phyloP scores from a whole-genome alignment of 1,140 invertebrate genomes.

The Linepithema humile region DNA sequence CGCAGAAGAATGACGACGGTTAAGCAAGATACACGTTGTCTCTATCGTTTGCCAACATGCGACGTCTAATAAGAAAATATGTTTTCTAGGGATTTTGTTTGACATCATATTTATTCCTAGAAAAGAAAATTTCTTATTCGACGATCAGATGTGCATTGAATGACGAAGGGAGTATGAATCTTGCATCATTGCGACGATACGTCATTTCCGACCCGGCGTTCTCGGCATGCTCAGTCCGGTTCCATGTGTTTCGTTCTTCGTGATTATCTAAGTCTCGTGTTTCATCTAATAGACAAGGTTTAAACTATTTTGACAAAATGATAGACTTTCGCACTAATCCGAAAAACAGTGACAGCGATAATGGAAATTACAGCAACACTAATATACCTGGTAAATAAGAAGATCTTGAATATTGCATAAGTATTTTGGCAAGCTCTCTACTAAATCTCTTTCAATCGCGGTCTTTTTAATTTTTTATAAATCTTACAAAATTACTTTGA shows the following conservation, averaged over 20 bases:
- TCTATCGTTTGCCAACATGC: no score
- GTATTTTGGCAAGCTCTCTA: constrained; percentile 19
- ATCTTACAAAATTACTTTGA: background rate
- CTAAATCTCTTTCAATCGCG: constrained; percentile 37
- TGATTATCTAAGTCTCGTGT: constrained; percentile 13
- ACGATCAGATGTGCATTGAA: no score
- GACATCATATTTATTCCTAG: no score
- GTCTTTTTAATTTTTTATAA: background rate
- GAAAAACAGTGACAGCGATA: constrained; percentile 41
- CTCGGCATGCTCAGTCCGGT: background rate
- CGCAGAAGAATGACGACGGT: no score
- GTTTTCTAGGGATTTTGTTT: no score
- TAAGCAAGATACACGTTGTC: no score
- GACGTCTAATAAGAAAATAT: no score
- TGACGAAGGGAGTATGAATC: no score
- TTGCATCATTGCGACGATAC: background rate
- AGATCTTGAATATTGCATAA: background rate
- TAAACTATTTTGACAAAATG: constrained; percentile 69
- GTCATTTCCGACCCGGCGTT: constrained; percentile 23
- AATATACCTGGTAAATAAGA: constrained; percentile 72
- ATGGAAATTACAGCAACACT: constrained; percentile 55
- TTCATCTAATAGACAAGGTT: background rate
- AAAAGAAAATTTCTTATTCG: no score
- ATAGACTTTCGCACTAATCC: constrained; percentile 74
- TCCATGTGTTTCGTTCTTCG: background rate